A percentile compares a stretch with the other conserved stretches of the same genome.
Evolutionary conservation across 2,797 vertebrate species (phyloP).

Genomic region (Paratrypauchen microcephalus): DNA sequence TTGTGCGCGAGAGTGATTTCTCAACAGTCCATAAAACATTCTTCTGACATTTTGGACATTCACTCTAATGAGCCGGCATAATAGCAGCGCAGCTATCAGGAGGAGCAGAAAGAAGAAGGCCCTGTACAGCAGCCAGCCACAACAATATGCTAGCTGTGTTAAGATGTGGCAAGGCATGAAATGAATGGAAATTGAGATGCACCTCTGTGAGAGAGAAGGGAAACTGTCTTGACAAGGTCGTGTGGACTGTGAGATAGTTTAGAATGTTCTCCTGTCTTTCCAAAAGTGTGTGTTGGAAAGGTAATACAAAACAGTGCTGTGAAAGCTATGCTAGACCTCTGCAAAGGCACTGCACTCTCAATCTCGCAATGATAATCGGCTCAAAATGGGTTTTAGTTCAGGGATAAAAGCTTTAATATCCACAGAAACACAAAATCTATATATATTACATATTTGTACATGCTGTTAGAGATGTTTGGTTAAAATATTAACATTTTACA

Average conservation of each 20-base stretch:
- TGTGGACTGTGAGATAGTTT: slow-evolving; percentile 14
- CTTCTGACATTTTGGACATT: slow-evolving; percentile 77
- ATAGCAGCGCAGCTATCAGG: slow-evolving; percentile 58
- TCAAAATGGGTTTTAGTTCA: background rate
- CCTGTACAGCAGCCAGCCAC: slow-evolving; percentile 29
- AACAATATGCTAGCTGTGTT: slow-evolving; percentile 28
- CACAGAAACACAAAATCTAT: background rate
- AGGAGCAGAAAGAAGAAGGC: slow-evolving; percentile 35
- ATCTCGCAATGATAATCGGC: too few relatives aligned
- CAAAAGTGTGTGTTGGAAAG: slow-evolving; percentile 22
- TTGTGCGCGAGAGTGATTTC: slow-evolving; percentile 78
- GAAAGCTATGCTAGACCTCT: background rate
- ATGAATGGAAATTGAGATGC: slow-evolving; percentile 68
- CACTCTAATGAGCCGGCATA: slow-evolving; percentile 67
- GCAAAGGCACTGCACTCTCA: background rate
- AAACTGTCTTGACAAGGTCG: slow-evolving; percentile 32
- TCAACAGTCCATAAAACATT: slow-evolving; percentile 80
- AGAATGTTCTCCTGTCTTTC: slow-evolving; percentile 9
- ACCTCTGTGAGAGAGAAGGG: slow-evolving; percentile 44
- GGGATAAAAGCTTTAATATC: background rate
- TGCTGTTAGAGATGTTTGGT: too few relatives aligned
- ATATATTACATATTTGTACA: too few relatives aligned
- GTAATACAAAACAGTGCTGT: background rate
- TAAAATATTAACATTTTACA: too few relatives aligned
- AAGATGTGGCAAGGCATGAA: slow-evolving; percentile 52